Evolutionary conservation across 2,113 vertebrate genomes (phyloP).

Genomic region (Crocuta crocuta): DNA sequence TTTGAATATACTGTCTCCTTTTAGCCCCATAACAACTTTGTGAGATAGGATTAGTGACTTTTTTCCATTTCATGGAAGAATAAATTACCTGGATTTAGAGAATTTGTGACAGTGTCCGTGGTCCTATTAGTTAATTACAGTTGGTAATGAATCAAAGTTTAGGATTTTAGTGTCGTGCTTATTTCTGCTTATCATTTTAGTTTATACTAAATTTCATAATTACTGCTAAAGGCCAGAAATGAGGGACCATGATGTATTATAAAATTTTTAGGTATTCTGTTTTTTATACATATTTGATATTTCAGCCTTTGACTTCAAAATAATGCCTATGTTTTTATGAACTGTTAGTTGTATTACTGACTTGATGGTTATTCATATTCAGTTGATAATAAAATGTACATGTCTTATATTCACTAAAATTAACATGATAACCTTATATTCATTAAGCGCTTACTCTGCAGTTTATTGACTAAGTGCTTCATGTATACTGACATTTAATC

Average conservation of each 20-base stretch:
- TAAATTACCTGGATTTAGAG: slow-evolving; percentile 25
- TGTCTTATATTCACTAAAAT: background rate
- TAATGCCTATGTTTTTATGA: background rate
- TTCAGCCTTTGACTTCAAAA: slow-evolving; percentile 51
- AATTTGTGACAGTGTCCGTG: background rate
- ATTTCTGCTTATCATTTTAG: slow-evolving; percentile 47
- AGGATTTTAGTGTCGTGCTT: slow-evolving; percentile 24
- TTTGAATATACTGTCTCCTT: background rate
- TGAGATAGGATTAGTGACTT: background rate
- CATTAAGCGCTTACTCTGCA: background rate
- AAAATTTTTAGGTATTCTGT: background rate
- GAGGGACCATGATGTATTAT: background rate
- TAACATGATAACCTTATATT: background rate
- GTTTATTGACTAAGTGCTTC: background rate
- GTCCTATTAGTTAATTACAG: slow-evolving; percentile 20
- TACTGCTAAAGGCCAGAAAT: slow-evolving; percentile 21
- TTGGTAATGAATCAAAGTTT: background rate
- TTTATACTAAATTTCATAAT: slow-evolving; percentile 15
- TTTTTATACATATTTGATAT: slow-evolving; percentile 25
- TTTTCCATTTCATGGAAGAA: background rate
- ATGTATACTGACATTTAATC: background rate
- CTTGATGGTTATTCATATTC: background rate
- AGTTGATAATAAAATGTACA: background rate
- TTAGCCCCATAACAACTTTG: slow-evolving; percentile 15
- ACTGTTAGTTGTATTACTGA: background rate